Base-by-base conservation (phyloP, 2,113 vertebrate genomes). In the Lepus americanus region DNA sequence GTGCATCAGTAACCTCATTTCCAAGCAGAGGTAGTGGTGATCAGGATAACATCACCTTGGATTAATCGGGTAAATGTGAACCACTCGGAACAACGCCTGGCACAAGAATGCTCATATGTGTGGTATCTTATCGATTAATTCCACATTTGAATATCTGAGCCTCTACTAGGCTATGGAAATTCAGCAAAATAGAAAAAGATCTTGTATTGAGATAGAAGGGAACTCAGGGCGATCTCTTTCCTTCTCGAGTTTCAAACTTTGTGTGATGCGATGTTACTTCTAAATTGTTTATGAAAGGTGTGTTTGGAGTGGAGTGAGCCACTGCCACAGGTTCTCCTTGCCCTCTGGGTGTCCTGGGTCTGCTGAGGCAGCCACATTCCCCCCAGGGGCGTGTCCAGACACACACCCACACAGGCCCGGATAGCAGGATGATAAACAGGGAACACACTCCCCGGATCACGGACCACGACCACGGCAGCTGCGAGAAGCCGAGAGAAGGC, bases 221-320 rank as follows among this genome's bases (percentile, higher is more conserved):
- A 78, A 27, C 61, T 87, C 17, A 0, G 53, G 36, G 66, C 5
- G 9, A 90, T 82, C 70, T 85, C 92, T 92, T 85, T 90, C 84
- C 61, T n/a, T 77, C 92, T 95, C 86, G 10, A 66, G n/a, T 97
- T 94, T 97, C 86, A 88, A 80, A 87, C 78, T 77, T 79, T 63
- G 70, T 76, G 64, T 89, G 78, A 92, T 22, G 44, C 11, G 90
- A 96, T 80, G 63, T 9, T 36, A 20, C 1, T 80, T 70, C 69
- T 92, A 85, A 73, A 73, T 92, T 39, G 82, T 88, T 94, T 76
- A 90, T 81, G 85, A 79, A 97, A 94, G 55, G 90, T 77, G 59
- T 84, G 94, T 95, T 93, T 66, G 78, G 76, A 39, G 70, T n/a
- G 73, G 33, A 78, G 31, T 31, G n/a, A 83, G 69, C 63, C 5